Conservation (phyloP, 2,797 vertebrate genomes). For the Cygnus olor region DNA sequence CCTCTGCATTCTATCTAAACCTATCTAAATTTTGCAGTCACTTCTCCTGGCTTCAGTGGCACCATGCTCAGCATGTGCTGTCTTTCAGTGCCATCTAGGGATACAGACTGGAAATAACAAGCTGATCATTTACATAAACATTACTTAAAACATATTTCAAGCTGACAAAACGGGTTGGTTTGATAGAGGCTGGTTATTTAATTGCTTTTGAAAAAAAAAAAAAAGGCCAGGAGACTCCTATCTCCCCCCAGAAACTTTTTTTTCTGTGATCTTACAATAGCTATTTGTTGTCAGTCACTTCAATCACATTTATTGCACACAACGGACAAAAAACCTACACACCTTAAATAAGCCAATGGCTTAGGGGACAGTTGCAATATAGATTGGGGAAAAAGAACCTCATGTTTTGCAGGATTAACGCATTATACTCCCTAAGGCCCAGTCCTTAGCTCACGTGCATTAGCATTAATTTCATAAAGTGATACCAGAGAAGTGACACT, state of each 20-base stretch:
- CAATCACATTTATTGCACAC: background rate
- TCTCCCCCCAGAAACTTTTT: background rate
- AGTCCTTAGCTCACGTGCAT: background rate
- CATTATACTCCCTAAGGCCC: background rate
- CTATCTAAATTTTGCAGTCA: background rate
- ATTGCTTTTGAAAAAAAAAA: background rate
- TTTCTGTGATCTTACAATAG: background rate
- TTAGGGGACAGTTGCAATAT: background rate
- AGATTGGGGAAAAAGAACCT: background rate
- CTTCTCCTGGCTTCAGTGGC: background rate
- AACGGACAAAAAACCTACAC: background rate
- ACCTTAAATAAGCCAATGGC: background rate
- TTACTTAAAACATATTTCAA: background rate
- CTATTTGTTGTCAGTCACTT: background rate
- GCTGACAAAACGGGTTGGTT: background rate
- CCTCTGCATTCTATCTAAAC: background rate
- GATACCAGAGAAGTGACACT: background rate
- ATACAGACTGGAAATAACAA: background rate
- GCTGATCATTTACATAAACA: background rate
- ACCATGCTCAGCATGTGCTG: background rate
- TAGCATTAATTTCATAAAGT: background rate
- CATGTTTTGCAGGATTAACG: background rate
- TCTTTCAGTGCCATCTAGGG: constrained; percentile 58
- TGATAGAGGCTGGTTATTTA: background rate
- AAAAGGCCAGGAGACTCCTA: background rate